Evolutionary conservation across 2,797 vertebrate species (phyloP).

Genomic region (Vultur gryphus): DNA sequence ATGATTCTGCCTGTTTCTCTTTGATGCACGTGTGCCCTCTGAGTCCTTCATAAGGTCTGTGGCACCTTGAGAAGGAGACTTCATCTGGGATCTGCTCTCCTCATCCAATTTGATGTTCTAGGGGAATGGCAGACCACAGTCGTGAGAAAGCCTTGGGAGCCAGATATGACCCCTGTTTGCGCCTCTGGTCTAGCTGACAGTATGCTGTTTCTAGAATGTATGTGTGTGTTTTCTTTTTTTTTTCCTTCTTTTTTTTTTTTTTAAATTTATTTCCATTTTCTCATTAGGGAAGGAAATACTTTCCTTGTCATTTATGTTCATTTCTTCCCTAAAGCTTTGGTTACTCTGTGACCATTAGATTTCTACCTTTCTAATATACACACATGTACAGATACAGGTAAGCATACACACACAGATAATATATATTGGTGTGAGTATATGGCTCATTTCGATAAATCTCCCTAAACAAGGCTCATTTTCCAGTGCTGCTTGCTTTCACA

Average conservation of each 20-base stretch:
- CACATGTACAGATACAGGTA: neutral
- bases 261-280: neutral
- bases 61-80: neutral
- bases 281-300: neutral
- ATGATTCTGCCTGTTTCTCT: neutral
- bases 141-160: neutral
- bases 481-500: neutral
- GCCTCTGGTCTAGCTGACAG: neutral
- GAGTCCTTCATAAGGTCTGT: neutral
- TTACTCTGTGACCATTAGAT: neutral
- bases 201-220: neutral
- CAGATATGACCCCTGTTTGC: neutral
- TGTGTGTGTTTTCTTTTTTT: neutral
- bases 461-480: neutral
- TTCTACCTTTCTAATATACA: neutral
- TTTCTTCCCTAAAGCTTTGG: neutral
- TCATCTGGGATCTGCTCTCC: neutral
- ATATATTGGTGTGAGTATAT: neutral
- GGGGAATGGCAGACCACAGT: neutral
- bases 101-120: neutral
- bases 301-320: neutral
- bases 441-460: neutral
- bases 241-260: too few relatives aligned
- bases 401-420: neutral
- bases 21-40: neutral